These are phyloP conservation scores for Drosophila atroscutellata DNA, from an alignment of 2,888 invertebrate species.

Conservation along the genomic window DNA sequence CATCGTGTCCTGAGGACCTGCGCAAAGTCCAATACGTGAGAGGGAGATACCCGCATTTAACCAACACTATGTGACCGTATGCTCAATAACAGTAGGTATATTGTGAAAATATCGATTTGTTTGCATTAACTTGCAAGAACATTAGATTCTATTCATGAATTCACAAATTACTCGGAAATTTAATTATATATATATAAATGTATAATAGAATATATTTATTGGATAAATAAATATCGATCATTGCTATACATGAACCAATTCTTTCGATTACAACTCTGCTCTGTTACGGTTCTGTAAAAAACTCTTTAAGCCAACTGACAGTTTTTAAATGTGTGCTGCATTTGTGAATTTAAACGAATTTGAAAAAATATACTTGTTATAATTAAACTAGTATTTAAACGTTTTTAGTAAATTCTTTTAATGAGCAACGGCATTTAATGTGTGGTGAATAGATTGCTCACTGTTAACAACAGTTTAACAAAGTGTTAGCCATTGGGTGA, in stretches of 20 bases:
- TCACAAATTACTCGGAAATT: not conserved
- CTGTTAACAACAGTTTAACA: constrained; percentile 7
- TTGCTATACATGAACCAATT: not conserved
- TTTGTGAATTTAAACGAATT: not conserved
- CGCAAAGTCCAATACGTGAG: not conserved
- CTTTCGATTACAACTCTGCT: not conserved
- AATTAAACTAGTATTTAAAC: not conserved
- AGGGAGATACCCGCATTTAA: not conserved
- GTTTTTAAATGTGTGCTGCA: not conserved
- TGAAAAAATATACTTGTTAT: not conserved
- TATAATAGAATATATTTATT: not conserved
- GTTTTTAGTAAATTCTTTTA: no score
- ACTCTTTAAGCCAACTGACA: not conserved
- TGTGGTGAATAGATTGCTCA: not conserved
- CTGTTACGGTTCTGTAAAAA: not conserved
- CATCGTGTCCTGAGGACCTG: not conserved
- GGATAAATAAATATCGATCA: not conserved
- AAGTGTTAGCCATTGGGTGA: constrained; percentile 10
- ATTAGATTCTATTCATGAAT: not conserved
- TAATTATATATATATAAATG: not conserved
- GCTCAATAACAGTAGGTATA: constrained; percentile 1
- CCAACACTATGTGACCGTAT: not conserved
- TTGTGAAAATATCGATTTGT: not conserved
- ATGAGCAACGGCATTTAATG: not conserved
- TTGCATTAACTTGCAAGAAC: not conserved